Base-by-base conservation (phyloP, 2,888 invertebrate genomes). In the Sussaba pulchella region DNA sequence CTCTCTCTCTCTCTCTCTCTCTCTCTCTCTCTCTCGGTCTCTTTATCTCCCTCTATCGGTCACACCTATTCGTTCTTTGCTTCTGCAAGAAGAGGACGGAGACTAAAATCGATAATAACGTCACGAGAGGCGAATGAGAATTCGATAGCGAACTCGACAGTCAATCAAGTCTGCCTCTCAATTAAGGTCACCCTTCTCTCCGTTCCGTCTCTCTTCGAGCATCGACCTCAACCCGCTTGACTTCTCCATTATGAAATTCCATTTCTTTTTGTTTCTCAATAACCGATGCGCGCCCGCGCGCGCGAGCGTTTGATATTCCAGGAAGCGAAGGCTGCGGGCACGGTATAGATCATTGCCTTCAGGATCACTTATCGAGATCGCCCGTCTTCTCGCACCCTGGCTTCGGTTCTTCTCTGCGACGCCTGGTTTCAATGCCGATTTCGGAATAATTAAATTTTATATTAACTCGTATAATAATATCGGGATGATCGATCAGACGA, bases 91-190 rank as follows among this genome's bases (percentile, higher is more conserved):
- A 82, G 78, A 76, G 75, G 74, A 78, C 79, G 75, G 78, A 81
- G 74, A 79, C 41, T 36, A 19, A 57, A 76, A 70, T 78, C 84
- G 82, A 83, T 83, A 84, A 85, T 83, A 83, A 81, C 82, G 74
- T 81, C 78, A 82, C 76, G 45, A 54, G 45, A 72, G 47, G 72
- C 61, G 66, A 74, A 77, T 83, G 83, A 82, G 82, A 84, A 84
- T 81, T 84, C 83, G 82, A 84, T 83, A 83, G 79, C 73, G 59
- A 76, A 78, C 72, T 80, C 82, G 73, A 76, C 80, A 71, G 76
- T 77, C 76, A 63, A 74, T 74, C 80, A 75, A 74, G 70, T 79
- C 74, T 59, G 66, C 67, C 77, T 77, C 77, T 70, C 78, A 70
- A 74, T 79, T 78, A 69, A 74, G 78, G 61, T 84, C 81, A 81